A percentile compares a stretch with the other conserved stretches of the same genome.
These are phyloP conservation scores for Genyomyrus donnyi DNA, from an alignment of 2,113 vertebrate species.

Conservation along the genomic window DNA sequence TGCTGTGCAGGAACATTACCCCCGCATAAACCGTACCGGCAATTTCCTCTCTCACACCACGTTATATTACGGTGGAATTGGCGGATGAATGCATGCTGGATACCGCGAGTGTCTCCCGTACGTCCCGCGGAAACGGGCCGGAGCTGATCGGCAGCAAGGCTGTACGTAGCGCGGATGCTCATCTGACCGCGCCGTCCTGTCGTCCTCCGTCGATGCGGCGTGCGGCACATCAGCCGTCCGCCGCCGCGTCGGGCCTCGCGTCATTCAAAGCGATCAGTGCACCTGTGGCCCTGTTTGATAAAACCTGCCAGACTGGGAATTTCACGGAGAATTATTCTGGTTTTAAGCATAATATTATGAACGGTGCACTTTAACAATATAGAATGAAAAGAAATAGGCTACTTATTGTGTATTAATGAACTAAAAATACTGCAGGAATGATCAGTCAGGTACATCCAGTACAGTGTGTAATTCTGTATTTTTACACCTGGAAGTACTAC, in stretches of 20 bases:
- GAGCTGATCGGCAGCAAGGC: not conserved
- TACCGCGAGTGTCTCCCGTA: not conserved
- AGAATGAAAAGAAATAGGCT: not conserved
- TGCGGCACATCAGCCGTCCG: conserved; percentile 37
- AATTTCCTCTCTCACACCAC: not conserved
- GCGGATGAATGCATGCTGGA: not conserved
- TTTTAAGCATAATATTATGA: conserved; percentile 39
- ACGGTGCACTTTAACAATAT: not conserved
- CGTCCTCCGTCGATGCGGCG: conserved; percentile 2
- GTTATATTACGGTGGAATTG: no score
- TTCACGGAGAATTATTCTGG: conserved; percentile 43
- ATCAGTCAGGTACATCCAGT: not conserved
- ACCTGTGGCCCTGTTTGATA: conserved; percentile 55
- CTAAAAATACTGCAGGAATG: not conserved
- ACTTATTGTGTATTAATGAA: not conserved
- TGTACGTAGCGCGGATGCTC: not conserved
- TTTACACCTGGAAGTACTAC: not conserved
- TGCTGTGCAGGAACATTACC: not conserved
- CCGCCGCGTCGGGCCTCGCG: conserved; percentile 41
- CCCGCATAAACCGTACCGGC: not conserved
- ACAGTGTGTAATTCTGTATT: not conserved
- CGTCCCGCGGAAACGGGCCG: not conserved
- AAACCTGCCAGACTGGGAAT: conserved; percentile 36
- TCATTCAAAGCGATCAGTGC: conserved; percentile 46
- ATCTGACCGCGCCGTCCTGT: not conserved